Evolutionary conservation across 1,140 invertebrate species (phyloP).

Genomic region (Drosophila repletoides): DNA sequence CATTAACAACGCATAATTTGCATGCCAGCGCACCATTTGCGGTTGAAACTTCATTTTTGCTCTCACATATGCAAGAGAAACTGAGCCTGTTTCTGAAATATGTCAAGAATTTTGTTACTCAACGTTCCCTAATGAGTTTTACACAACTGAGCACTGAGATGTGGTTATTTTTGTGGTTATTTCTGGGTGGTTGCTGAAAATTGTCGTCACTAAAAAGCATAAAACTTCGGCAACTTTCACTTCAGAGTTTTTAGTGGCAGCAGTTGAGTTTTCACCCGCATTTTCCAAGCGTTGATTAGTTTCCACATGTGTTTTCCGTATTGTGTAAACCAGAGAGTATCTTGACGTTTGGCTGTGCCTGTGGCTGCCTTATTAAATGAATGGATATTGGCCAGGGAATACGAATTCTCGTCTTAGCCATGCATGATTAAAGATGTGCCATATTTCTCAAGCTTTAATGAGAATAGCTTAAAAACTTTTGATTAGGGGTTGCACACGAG

Average conservation of each 20-base stretch:
- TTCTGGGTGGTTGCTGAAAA: background rate
- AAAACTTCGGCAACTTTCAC: slow-evolving; percentile 67
- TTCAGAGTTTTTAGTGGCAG: slow-evolving; percentile 59
- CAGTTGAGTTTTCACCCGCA: slow-evolving; percentile 58
- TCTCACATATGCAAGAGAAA: slow-evolving; percentile 44
- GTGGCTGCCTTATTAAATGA: slow-evolving; percentile 31
- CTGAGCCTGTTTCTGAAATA: slow-evolving; percentile 47
- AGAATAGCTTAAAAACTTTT: slow-evolving; percentile 59
- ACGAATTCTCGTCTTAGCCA: slow-evolving; percentile 40
- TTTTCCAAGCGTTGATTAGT: slow-evolving; percentile 65
- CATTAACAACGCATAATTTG: slow-evolving; percentile 75
- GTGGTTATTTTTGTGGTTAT: slow-evolving; percentile 2
- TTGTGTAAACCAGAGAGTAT: too few relatives aligned
- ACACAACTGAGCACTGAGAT: slow-evolving; percentile 27
- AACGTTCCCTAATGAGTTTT: slow-evolving; percentile 73
- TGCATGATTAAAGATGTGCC: slow-evolving; percentile 70
- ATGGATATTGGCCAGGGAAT: slow-evolving; percentile 57
- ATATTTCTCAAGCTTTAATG: slow-evolving; percentile 63
- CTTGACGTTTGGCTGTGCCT: slow-evolving; percentile 10
- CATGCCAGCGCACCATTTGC: slow-evolving; percentile 68
- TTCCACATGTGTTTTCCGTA: slow-evolving; percentile 32
- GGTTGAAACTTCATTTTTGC: slow-evolving; percentile 68
- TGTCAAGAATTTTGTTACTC: slow-evolving; percentile 52
- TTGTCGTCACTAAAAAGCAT: slow-evolving; percentile 36
- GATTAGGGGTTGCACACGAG: slow-evolving; percentile 13